Evolutionary conservation across 2,113 vertebrate genomes (phyloP).

Genomic region (Pangasianodon hypophthalmus): DNA sequence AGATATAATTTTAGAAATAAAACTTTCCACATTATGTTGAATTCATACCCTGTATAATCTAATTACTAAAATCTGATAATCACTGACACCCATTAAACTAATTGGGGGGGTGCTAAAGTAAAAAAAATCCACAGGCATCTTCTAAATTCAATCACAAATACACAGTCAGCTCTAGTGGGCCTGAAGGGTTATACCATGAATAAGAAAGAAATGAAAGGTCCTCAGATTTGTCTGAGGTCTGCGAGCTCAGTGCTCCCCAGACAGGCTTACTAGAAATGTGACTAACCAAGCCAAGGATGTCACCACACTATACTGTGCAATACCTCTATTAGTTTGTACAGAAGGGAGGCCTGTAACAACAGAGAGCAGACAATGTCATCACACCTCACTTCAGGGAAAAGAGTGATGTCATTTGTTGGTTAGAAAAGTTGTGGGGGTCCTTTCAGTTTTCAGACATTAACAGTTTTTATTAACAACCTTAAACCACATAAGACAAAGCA

Average conservation of each 20-base stretch:
- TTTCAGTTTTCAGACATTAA: not conserved
- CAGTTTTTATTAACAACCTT: not conserved
- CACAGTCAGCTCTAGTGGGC: conserved; percentile 20
- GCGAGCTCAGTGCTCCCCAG: conserved; percentile 3
- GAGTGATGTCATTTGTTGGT: not conserved
- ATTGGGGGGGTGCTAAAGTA: not conserved
- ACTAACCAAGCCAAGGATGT: conserved; percentile 27
- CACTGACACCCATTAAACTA: not conserved
- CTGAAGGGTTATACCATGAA: not conserved
- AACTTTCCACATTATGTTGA: no score
- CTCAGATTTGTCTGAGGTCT: not conserved
- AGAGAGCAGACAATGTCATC: conserved; percentile 63
- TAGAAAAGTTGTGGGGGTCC: not conserved
- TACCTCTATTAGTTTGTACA: conserved; percentile 81
- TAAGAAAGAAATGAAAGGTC: not conserved
- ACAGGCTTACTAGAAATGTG: conserved; percentile 45
- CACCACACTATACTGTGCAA: conserved; percentile 66
- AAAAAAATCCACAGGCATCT: not conserved
- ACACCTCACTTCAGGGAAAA: conserved; percentile 45
- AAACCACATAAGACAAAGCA: not conserved
- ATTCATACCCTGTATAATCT: not conserved
- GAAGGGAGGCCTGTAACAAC: conserved; percentile 73
- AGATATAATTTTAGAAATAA: not conserved
- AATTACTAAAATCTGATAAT: not conserved
- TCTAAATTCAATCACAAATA: not conserved